Conservation (phyloP, 2,888 invertebrate genomes). For the Idaea straminata region DNA sequence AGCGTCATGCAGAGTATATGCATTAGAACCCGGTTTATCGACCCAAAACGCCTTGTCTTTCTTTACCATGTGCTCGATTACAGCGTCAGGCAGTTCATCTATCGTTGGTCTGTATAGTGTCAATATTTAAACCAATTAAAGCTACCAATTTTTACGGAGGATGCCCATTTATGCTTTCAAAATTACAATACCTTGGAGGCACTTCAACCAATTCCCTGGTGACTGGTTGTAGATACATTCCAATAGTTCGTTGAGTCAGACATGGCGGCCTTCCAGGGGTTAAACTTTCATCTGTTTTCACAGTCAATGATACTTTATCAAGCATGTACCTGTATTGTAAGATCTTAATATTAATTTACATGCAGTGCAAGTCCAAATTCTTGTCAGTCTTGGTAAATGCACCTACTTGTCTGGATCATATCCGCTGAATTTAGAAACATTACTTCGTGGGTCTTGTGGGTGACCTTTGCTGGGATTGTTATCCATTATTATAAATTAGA, state of each 20-base stretch:
- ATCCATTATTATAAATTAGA: constrained; percentile 26
- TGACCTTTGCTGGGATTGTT: constrained; percentile 32
- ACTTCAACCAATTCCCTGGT: constrained; percentile 56
- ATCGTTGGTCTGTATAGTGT: constrained; percentile 50
- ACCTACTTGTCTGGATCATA: constrained; percentile 61
- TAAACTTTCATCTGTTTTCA: constrained; percentile 58
- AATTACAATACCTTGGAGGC: constrained; percentile 44
- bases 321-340: constrained; percentile 47
- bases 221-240: constrained; percentile 67
- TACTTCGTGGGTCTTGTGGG: constrained; percentile 54
- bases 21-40: constrained; percentile 76
- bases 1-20: constrained; percentile 73
- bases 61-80: constrained; percentile 69
- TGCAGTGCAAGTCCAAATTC: background rate
- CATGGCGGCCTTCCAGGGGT: constrained; percentile 65
- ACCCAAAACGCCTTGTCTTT: constrained; percentile 78
- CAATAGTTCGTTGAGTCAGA: constrained; percentile 71
- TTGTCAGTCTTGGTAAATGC: constrained; percentile 10
- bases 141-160: too few species aligned
- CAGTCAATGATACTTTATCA: constrained; percentile 42
- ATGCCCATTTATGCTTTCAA: background rate
- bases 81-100: constrained; percentile 66
- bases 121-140: background rate
- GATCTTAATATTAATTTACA: constrained; percentile 3
- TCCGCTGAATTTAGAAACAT: constrained; percentile 57